phyloP scores from a whole-genome alignment of 1,140 invertebrate genomes.

The Bombus fervidus region DNA sequence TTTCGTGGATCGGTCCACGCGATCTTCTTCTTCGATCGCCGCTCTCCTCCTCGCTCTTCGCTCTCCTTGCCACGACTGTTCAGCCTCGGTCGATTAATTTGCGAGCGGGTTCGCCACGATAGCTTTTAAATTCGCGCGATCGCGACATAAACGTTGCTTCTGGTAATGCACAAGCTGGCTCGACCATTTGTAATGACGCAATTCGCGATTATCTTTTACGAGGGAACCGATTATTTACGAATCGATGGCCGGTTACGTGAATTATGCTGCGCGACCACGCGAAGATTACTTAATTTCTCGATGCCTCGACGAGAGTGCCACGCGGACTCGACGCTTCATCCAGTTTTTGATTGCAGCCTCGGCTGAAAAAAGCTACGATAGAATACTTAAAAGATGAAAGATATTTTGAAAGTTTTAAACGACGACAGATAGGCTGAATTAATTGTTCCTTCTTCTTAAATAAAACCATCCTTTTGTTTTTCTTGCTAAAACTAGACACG shows the following conservation, averaged over 20 bases:
- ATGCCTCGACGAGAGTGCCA: neutral
- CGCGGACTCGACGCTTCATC: neutral
- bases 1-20: constrained; percentile 4
- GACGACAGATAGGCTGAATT: too few species aligned
- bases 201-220: constrained; percentile 62
- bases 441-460: too few species aligned
- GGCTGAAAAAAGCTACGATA: too few species aligned
- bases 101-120: constrained; percentile 29
- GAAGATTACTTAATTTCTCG: constrained; percentile 53
- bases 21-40: neutral
- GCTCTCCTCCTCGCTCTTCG: neutral
- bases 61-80: neutral
- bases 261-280: constrained; percentile 17
- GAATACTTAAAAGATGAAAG: too few species aligned
- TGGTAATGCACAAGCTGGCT: constrained; percentile 51
- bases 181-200: constrained; percentile 57
- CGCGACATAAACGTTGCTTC: constrained; percentile 49
- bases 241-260: constrained; percentile 28
- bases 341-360: neutral
- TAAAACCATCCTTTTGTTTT: too few species aligned
- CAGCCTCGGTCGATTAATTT: constrained; percentile 55
- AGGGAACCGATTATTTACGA: constrained; percentile 60
- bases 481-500: too few species aligned
- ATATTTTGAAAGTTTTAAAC: too few species aligned
- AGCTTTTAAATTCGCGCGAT: constrained; percentile 54